These are phyloP conservation scores for Pristionchus maxplancki DNA, from an alignment of 2,888 invertebrate genomes.

Conservation along the genomic window DNA sequence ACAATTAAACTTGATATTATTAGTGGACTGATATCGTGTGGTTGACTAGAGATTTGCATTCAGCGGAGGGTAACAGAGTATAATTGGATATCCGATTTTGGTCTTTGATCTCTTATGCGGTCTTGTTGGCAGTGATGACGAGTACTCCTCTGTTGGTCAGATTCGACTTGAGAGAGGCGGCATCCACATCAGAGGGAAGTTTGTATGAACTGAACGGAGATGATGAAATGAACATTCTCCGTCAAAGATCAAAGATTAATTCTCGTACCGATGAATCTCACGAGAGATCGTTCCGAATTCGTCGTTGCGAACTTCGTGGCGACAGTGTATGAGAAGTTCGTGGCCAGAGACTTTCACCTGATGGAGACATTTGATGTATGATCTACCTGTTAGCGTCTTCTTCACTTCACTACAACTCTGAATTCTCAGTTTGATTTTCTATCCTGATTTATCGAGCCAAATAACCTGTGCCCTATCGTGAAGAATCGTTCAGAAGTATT, in stretches of 20 bases:
- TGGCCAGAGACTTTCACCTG: slow-evolving; percentile 75
- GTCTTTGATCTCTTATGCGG: slow-evolving; percentile 52
- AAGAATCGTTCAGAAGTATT: too few relatives aligned
- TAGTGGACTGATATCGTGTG: not conserved
- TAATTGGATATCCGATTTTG: not conserved
- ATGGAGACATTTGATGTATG: slow-evolving; percentile 34
- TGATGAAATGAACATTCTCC: too few relatives aligned
- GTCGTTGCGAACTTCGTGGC: slow-evolving; percentile 73
- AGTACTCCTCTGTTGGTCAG: slow-evolving; percentile 74
- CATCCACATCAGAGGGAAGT: slow-evolving; percentile 74
- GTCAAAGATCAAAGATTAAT: slow-evolving; percentile 29
- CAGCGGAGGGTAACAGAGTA: slow-evolving; percentile 19
- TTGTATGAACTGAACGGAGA: slow-evolving; percentile 69
- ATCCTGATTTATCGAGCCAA: not conserved
- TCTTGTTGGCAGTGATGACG: slow-evolving; percentile 74
- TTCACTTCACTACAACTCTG: too few relatives aligned
- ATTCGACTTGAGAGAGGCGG: slow-evolving; percentile 72
- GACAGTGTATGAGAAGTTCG: slow-evolving; percentile 74
- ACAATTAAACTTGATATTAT: not conserved
- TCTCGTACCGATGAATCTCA: slow-evolving; percentile 65
- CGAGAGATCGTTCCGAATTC: slow-evolving; percentile 72
- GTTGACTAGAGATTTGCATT: slow-evolving; percentile 38
- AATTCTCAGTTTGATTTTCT: not conserved
- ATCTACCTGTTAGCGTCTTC: too few relatives aligned
- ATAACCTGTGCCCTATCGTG: not conserved